A percentile compares a stretch with the other conserved stretches of the same genome.
Conservation (phyloP, 1,140 invertebrate species). For the Sycobia sp. region DNA sequence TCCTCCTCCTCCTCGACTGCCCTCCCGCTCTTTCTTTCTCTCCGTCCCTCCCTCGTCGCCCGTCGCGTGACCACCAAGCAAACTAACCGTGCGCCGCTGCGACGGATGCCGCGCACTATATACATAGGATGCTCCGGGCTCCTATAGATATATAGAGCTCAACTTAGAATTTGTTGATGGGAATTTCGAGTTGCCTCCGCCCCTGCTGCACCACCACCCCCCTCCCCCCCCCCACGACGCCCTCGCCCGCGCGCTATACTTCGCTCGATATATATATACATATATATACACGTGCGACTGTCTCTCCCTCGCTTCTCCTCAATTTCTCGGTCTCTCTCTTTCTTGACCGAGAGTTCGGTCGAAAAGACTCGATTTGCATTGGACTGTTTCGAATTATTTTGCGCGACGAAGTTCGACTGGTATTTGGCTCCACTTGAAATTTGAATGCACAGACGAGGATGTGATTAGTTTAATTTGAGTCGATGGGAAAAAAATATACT, state of each 20-base stretch:
- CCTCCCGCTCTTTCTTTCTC: slow-evolving; percentile 21
- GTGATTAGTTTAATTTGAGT: too few relatives aligned
- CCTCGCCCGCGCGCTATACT: too few relatives aligned
- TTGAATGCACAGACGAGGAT: too few relatives aligned
- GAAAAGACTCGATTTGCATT: slow-evolving; percentile 23
- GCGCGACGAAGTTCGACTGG: neutral
- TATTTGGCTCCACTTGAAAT: too few relatives aligned
- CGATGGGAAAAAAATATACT: too few relatives aligned
- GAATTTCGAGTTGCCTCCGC: slow-evolving; percentile 25
- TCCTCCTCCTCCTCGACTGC: too few relatives aligned
- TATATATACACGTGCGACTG: neutral
- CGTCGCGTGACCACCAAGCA: slow-evolving; percentile 34
- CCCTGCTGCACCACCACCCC: neutral
- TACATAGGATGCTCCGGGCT: neutral
- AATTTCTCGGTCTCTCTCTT: too few relatives aligned
- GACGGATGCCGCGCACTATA: slow-evolving; percentile 13
- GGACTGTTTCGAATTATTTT: neutral
- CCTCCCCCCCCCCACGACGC: neutral
- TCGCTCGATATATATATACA: neutral
- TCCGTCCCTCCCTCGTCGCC: neutral
- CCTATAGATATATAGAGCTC: slow-evolving; percentile 33
- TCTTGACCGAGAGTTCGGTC: neutral
- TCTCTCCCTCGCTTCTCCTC: too few relatives aligned
- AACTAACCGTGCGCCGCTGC: slow-evolving; percentile 51
- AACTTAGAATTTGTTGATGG: slow-evolving; percentile 42